Evolutionary conservation across 1,140 invertebrate genomes (phyloP), one percentile per base, ranked within the genome.

Genomic region (Chironomus striatipennis): DNA sequence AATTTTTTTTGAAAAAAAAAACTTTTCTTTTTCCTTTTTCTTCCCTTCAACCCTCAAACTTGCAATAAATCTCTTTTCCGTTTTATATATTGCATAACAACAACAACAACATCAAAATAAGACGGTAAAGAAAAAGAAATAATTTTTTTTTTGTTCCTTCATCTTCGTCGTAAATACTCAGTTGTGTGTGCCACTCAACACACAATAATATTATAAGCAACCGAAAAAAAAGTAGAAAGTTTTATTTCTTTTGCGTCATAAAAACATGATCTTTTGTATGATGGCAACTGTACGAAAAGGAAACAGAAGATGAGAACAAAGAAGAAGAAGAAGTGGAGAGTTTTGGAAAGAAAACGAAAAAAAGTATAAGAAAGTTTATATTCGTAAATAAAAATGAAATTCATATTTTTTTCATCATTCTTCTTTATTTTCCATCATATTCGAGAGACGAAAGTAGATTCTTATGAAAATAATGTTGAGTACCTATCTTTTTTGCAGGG

Each of bases 341-440:
- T 34, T 57, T 7, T 15, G n/a, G 12, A 57, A 57, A n/a, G n/a
- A n/a, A n/a, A n/a, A n/a, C n/a, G n/a, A n/a, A n/a, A n/a, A n/a
- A n/a, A n/a, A n/a, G n/a, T n/a, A n/a, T n/a, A n/a, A n/a, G n/a
- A 57, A 57, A 57, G 47, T 57, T 57, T 57, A 57, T 57, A 57
- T 57, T 57, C n/a, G 47, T n/a, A 57, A 57, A 57, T 15, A 57
- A 57, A 34, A 57, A 57, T 57, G 47, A 57, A 57, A 57, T 57
- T 57, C 47, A 15, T 72, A 72, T 72, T 42, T 73, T n/a, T 75
- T 47, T 73, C 67, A 2, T 57, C 43, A 12, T 75, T 0, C 7
- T 43, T 67, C 76, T 42, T 72, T 17, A 72, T 17, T 24, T 24
- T 75, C 47, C 24, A 73, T 64, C 17, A 12, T 64, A 64, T 64